Percentiles rank a stretch among this genome's conserved stretches.
Evolutionary conservation across 2,797 vertebrate genomes (phyloP).

Genomic region (Paguma larvata): DNA sequence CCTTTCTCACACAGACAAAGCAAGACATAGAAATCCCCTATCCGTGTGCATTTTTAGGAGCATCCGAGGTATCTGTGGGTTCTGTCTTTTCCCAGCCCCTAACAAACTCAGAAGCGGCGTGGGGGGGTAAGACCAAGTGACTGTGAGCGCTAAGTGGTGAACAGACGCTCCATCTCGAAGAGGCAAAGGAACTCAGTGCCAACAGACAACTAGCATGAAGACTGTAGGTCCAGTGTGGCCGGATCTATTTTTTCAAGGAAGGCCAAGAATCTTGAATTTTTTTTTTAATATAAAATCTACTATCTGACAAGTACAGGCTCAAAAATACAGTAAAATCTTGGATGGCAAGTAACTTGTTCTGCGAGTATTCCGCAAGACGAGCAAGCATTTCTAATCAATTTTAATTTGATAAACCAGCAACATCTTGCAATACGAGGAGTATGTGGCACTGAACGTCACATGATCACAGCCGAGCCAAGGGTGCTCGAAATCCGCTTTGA

Average conservation of each 20-base stretch:
- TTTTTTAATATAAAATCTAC: neutral
- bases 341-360: too few relatives aligned
- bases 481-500: too few relatives aligned
- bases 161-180: fast-evolving
- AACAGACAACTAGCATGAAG: fast-evolving
- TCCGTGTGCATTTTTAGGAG: neutral
- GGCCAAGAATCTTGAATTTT: neutral
- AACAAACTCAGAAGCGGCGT: neutral
- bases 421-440: too few relatives aligned
- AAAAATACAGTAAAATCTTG: neutral
- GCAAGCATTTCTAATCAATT: too few relatives aligned
- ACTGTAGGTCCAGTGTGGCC: neutral
- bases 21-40: neutral
- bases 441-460: too few relatives aligned
- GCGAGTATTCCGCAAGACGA: too few relatives aligned
- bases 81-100: neutral
- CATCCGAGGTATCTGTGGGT: neutral
- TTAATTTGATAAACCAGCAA: too few relatives aligned
- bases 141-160: neutral
- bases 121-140: neutral
- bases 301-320: neutral
- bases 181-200: neutral
- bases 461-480: too few relatives aligned
- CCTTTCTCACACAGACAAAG: neutral
- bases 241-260: neutral